Percentiles rank a stretch among this genome's conserved stretches.
Conservation (phyloP, 2,888 invertebrate genomes). For the Lottia scabra region DNA sequence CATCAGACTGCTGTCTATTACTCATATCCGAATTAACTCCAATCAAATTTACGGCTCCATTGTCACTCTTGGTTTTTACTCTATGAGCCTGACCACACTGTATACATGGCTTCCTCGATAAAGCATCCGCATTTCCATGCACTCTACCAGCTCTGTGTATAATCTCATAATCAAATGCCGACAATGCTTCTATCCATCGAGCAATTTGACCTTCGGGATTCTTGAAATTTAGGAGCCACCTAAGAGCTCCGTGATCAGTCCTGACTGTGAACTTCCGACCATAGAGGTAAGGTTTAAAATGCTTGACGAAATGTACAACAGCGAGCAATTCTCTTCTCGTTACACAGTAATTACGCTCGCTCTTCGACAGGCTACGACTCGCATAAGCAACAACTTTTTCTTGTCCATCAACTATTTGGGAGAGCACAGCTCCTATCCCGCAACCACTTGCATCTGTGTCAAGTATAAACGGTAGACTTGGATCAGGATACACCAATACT, state of each 20-base stretch:
- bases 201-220: too few species aligned
- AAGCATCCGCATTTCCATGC: slow-evolving; percentile 30
- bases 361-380: slow-evolving; percentile 19
- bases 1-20: neutral
- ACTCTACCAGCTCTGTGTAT: slow-evolving; percentile 22
- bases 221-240: slow-evolving; percentile 27
- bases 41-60: neutral
- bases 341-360: slow-evolving; percentile 31
- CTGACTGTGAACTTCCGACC: slow-evolving; percentile 28
- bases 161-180: slow-evolving; percentile 23
- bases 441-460: slow-evolving; percentile 37
- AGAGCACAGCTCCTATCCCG: slow-evolving; percentile 31
- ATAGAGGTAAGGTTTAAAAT: slow-evolving; percentile 29
- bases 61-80: too few species aligned
- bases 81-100: neutral
- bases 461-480: slow-evolving; percentile 19
- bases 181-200: slow-evolving; percentile 27
- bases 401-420: slow-evolving; percentile 19
- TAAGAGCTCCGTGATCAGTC: slow-evolving; percentile 36
- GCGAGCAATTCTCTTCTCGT: slow-evolving; percentile 29
- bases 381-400: slow-evolving; percentile 34
- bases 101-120: slow-evolving; percentile 24
- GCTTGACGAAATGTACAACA: slow-evolving; percentile 22
- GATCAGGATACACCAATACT: slow-evolving; percentile 26
- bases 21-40: neutral